Conservation (phyloP, 2,797 vertebrate genomes). For the Lagocephalus sceleratus region DNA sequence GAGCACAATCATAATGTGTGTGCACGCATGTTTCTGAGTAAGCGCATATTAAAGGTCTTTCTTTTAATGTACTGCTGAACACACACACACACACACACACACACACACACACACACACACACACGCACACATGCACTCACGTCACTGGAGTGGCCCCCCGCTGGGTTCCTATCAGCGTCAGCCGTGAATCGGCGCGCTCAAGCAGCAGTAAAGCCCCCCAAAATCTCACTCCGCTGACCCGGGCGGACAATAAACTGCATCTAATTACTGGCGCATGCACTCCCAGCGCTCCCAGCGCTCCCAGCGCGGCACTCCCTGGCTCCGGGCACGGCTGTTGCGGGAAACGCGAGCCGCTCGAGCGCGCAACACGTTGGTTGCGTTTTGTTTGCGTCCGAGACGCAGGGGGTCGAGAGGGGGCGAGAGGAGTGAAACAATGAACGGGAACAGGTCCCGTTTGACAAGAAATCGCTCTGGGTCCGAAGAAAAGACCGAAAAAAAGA, state of each 20-base stretch:
- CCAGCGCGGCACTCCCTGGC: constrained; percentile 21
- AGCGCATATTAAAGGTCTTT: constrained; percentile 32
- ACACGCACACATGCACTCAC: constrained; percentile 38
- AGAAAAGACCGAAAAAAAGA: too few species aligned
- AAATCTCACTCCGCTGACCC: constrained; percentile 55
- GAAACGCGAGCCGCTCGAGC: constrained; percentile 10
- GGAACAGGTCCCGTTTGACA: too few species aligned
- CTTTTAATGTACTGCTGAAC: constrained; percentile 54
- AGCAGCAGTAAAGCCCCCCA: constrained; percentile 60
- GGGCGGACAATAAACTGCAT: constrained; percentile 61
- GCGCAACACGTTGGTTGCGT: neutral
- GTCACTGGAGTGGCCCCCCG: constrained; percentile 57
- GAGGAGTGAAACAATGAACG: too few species aligned
- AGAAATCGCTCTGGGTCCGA: too few species aligned
- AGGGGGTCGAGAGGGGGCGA: too few species aligned
- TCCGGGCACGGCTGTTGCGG: constrained; percentile 18
- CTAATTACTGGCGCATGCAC: constrained; percentile 64
- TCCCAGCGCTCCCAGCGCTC: constrained; percentile 25
- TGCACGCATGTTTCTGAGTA: constrained; percentile 30
- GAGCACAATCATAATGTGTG: constrained; percentile 57
- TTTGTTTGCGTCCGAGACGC: too few species aligned
- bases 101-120: constrained; percentile 21
- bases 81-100: constrained; percentile 33
- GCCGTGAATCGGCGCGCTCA: constrained; percentile 60
- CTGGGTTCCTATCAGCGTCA: constrained; percentile 70